Percentiles rank a stretch among this genome's conserved stretches.
These are phyloP conservation scores for Iphiclides podalirius DNA, from an alignment of 2,888 invertebrate genomes.

Conservation along the genomic window DNA sequence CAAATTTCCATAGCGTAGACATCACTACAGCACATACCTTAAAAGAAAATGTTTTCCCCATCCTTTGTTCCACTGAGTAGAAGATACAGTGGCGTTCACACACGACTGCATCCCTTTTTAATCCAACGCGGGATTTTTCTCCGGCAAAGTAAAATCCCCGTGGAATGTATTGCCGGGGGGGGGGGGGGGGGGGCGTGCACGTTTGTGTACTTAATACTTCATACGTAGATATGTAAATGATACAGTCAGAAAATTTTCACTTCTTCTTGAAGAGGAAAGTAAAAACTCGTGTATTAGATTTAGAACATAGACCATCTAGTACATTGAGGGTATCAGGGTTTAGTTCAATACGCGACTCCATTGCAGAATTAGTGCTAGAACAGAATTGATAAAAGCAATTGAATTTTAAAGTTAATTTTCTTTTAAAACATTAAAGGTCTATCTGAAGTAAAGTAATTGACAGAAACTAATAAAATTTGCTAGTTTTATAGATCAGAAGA, in stretches of 20 bases:
- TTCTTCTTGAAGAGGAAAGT: neutral
- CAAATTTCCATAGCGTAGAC: too few species aligned
- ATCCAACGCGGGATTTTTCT: conserved; percentile 62
- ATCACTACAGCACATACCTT: conserved; percentile 27
- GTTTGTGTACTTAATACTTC: neutral
- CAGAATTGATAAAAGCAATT: too few species aligned
- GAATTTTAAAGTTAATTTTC: too few species aligned
- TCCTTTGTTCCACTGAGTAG: conserved; percentile 60
- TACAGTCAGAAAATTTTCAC: neutral
- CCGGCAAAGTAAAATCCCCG: conserved; percentile 54
- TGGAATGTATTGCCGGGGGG: conserved; percentile 38
- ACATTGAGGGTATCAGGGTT: too few species aligned
- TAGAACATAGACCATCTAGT: too few species aligned
- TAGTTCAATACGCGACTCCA: too few species aligned
- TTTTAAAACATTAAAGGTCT: too few species aligned
- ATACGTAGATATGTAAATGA: neutral
- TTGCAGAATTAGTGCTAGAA: too few species aligned
- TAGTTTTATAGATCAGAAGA: too few species aligned
- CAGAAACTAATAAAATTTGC: too few species aligned
- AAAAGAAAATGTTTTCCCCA: conserved; percentile 61
- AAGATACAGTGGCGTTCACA: conserved; percentile 73
- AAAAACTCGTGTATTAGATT: too few species aligned
- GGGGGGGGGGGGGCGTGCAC: conserved; percentile 40
- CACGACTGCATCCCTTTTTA: conserved; percentile 71
- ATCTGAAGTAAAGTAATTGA: too few species aligned